Percentiles rank a stretch among this genome's conserved stretches.
Conservation (phyloP, 2,888 invertebrate genomes). For the Exocentrus adspersus region DNA sequence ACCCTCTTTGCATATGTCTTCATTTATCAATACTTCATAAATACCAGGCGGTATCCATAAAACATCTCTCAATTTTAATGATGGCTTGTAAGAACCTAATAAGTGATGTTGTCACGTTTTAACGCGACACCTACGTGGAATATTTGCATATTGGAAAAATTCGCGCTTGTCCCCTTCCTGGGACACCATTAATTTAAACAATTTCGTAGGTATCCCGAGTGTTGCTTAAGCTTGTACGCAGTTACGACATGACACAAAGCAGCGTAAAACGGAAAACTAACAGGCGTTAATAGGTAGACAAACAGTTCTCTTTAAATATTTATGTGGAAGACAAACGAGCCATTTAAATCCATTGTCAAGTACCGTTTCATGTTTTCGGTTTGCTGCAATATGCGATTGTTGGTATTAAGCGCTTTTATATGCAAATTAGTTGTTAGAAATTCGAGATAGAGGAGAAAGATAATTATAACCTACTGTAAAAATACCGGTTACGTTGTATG, state of each 20-base stretch:
- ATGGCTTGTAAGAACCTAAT: too few species aligned
- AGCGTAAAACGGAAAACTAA: slow-evolving; percentile 11
- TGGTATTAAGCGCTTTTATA: slow-evolving; percentile 26
- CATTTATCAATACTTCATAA: too few species aligned
- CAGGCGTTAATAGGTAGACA: slow-evolving; percentile 24
- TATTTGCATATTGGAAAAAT: neutral
- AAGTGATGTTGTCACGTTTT: too few species aligned
- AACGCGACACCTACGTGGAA: neutral
- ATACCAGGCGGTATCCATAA: too few species aligned
- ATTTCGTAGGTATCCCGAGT: neutral
- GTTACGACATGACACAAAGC: neutral
- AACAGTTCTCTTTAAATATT: slow-evolving; percentile 27
- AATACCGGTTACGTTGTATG: slow-evolving; percentile 11
- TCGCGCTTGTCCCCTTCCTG: neutral
- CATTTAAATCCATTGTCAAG: slow-evolving; percentile 27
- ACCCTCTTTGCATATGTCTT: too few species aligned
- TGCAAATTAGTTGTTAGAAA: slow-evolving; percentile 18
- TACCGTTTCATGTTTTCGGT: slow-evolving; percentile 28
- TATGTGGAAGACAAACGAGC: slow-evolving; percentile 24
- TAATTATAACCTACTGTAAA: slow-evolving; percentile 7
- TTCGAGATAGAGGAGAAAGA: neutral
- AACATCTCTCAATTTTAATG: too few species aligned
- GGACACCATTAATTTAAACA: neutral
- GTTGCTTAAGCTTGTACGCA: neutral
- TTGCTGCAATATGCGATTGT: slow-evolving; percentile 22